Percentiles rank a stretch among this genome's conserved stretches.
Evolutionary conservation across 2,113 vertebrate genomes (phyloP).

Genomic region (Vicugna pacos): DNA sequence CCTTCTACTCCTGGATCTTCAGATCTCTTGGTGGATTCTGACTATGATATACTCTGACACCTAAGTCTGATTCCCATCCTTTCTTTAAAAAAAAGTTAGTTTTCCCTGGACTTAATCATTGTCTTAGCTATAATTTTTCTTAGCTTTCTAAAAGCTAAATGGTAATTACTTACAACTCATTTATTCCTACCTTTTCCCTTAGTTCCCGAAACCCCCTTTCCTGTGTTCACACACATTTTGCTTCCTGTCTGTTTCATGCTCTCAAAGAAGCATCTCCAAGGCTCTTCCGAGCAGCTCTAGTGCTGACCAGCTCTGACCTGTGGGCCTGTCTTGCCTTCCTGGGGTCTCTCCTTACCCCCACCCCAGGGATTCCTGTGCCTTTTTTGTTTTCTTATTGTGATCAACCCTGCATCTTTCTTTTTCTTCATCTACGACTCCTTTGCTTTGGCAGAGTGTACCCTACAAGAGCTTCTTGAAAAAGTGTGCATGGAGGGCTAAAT

Average conservation of each 20-base stretch:
- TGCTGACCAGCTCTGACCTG: neutral
- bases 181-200: neutral
- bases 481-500: neutral
- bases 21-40: neutral
- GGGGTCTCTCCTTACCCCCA: too few relatives aligned
- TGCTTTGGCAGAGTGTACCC: neutral
- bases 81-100: neutral
- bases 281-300: neutral
- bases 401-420: neutral
- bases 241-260: neutral
- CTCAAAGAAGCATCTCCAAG: fast-evolving
- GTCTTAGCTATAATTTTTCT: neutral
- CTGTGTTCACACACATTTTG: neutral
- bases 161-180: neutral
- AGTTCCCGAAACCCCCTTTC: too few relatives aligned
- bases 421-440: neutral
- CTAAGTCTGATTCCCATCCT: neutral
- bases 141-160: neutral
- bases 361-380: too few relatives aligned
- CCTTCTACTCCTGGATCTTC: neutral
- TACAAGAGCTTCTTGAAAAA: neutral
- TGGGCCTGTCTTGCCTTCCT: neutral
- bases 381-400: neutral
- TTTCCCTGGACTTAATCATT: neutral
- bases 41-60: neutral